Base-by-base conservation (phyloP, 1,140 invertebrate species). In the Sinella curviseta region DNA sequence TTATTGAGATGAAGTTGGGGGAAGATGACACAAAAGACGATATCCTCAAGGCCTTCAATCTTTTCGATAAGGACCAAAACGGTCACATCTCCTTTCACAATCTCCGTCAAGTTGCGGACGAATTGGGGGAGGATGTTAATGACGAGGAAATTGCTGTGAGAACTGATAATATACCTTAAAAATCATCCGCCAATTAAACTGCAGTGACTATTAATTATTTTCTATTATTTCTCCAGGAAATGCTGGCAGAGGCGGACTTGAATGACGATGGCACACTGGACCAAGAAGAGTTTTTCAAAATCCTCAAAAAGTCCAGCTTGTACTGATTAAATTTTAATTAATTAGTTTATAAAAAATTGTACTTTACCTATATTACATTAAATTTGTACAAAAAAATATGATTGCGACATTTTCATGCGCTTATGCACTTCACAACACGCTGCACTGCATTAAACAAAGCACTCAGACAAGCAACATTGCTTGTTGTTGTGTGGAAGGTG, bases 241-340 rank as follows among this genome's bases (percentile, higher is more conserved):
- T 99, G 97, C 98, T 99, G 81, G 94, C 96, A 85, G 97, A 99
- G 89, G 97, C 97, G 35, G 97, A 99, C 87, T 88, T 93, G 85
- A 96, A 99, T 89, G 95, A 95, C 28, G 97, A 99, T 89, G 96
- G 95, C 2, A 94, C 96, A 88, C 95, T 99, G 67, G 97, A 94
- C 85, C 94, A 97, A 86, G 94, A 97, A 82, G 97, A 99, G 86
- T 99, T 99, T 87, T 86, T 97, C 34, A 89, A 94, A 82, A 97
- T 99, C 34, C 99, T 99, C 97, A 98, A 98, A 86, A 98, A 98
- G 89, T 98, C 97, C 74, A 96, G 94, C 89, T 88, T 98, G 20
- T 98, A 98, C 88, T 98, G 87, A 90, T n/a, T n/a, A n/a, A n/a
- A n/a, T n/a, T n/a, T n/a, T n/a, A n/a, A n/a, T n/a, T n/a, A n/a